These are phyloP conservation scores for Varanus komodoensis DNA, from an alignment of 2,113 vertebrate genomes.

Conservation along the genomic window DNA sequence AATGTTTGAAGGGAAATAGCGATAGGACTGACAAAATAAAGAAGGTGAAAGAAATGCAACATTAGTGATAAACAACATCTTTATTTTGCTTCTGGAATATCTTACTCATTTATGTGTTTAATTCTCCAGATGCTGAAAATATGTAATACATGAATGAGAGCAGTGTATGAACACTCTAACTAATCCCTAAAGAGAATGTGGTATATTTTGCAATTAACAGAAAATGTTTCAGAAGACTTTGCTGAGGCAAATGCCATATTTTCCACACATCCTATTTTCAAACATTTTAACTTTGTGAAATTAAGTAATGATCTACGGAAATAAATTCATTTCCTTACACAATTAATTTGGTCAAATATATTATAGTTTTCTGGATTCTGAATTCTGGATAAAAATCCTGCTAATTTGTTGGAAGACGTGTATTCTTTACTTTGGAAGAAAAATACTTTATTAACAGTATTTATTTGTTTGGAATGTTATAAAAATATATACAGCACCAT, in stretches of 20 bases:
- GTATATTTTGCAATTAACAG: conserved; percentile 62
- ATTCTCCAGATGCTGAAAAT: conserved; percentile 67
- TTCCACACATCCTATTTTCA: conserved; percentile 24
- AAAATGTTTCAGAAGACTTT: conserved; percentile 65
- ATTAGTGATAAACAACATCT: conserved; percentile 65
- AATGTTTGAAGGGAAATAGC: conserved; percentile 96
- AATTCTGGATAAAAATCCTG: background rate
- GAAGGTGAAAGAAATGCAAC: conserved; percentile 61
- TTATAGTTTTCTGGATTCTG: background rate
- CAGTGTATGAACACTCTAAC: conserved; percentile 56
- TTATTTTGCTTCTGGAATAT: conserved; percentile 63
- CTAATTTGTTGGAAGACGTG: background rate
- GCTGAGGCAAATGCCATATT: conserved; percentile 48
- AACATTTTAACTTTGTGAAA: background rate
- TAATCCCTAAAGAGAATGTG: conserved; percentile 22
- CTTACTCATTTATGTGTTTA: conserved; percentile 59
- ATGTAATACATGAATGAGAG: conserved; percentile 63
- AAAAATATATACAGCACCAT: background rate
- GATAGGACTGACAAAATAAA: conserved; percentile 85
- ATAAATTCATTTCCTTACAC: background rate
- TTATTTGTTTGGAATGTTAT: background rate
- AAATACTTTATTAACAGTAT: background rate
- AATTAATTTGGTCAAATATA: background rate
- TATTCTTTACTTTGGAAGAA: background rate
- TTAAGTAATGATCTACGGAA: background rate